Percentiles rank a stretch among this genome's conserved stretches.
phyloP scores from a whole-genome alignment of 2,888 invertebrate genomes.

The Maniola hyperantus region DNA sequence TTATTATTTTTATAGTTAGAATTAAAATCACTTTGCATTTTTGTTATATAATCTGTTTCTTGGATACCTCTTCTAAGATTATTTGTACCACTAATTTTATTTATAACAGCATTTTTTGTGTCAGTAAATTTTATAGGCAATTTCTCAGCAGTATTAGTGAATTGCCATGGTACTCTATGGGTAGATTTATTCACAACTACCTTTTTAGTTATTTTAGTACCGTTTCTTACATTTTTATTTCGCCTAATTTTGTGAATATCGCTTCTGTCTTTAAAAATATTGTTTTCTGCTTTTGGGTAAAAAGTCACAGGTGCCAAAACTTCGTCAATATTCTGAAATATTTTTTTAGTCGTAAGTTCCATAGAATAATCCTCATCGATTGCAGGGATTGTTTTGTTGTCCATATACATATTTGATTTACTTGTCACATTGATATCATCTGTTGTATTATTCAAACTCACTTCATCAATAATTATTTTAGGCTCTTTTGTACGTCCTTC shows the following conservation, averaged over 20 bases:
- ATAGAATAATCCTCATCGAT: not conserved
- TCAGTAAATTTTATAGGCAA: not conserved
- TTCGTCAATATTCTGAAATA: not conserved
- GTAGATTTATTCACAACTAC: not conserved
- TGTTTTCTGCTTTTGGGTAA: not conserved
- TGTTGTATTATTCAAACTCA: not conserved
- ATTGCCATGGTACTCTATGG: not conserved
- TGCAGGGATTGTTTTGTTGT: no score
- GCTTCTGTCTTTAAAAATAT: not conserved
- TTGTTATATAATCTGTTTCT: no score
- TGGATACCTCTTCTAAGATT: not conserved
- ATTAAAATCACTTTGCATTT: not conserved
- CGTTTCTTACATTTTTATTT: not conserved
- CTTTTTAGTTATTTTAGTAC: not conserved
- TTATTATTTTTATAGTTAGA: not conserved
- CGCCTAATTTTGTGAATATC: not conserved
- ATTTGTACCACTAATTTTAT: not conserved
- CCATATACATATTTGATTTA: not conserved
- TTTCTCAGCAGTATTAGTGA: not conserved
- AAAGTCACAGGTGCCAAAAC: not conserved
- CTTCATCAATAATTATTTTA: not conserved
- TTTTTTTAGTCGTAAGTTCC: not conserved
- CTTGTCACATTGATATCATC: not conserved
- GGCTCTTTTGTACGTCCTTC: not conserved
- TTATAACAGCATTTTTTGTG: not conserved